phyloP scores from a whole-genome alignment of 2,888 invertebrate genomes.

The Cerastis leucographa region DNA sequence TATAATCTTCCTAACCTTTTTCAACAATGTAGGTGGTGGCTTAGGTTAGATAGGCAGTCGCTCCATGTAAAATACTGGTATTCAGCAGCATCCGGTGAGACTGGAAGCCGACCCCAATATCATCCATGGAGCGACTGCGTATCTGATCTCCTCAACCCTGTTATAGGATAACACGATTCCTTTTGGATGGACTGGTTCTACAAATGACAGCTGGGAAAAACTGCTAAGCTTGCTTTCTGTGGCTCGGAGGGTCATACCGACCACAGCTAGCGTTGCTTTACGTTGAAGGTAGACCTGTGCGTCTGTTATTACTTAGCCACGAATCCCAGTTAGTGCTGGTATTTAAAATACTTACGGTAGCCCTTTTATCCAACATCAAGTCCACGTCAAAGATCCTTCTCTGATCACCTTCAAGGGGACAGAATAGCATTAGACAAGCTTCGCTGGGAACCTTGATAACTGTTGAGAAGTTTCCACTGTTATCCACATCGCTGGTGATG shows the following conservation, averaged over 20 bases:
- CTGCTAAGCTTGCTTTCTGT: no score
- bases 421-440: slow-evolving; percentile 74
- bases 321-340: no score
- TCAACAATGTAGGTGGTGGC: neutral
- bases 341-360: slow-evolving; percentile 69
- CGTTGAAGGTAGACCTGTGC: no score
- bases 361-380: slow-evolving; percentile 72
- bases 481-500: slow-evolving; percentile 74
- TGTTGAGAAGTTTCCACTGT: slow-evolving; percentile 71
- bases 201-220: no score
- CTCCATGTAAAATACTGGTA: no score
- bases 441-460: slow-evolving; percentile 68
- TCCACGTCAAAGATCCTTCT: slow-evolving; percentile 76
- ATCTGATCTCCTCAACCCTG: neutral
- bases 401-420: slow-evolving; percentile 75
- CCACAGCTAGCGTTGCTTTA: no score
- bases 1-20: neutral
- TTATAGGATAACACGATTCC: neutral
- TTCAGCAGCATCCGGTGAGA: no score
- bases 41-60: no score
- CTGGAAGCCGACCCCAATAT: no score
- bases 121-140: neutral
- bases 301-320: no score
- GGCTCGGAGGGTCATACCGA: no score
- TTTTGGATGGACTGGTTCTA: neutral